These are phyloP conservation scores for Netelia melanura DNA, from an alignment of 2,888 invertebrate genomes.

Conservation along the genomic window DNA sequence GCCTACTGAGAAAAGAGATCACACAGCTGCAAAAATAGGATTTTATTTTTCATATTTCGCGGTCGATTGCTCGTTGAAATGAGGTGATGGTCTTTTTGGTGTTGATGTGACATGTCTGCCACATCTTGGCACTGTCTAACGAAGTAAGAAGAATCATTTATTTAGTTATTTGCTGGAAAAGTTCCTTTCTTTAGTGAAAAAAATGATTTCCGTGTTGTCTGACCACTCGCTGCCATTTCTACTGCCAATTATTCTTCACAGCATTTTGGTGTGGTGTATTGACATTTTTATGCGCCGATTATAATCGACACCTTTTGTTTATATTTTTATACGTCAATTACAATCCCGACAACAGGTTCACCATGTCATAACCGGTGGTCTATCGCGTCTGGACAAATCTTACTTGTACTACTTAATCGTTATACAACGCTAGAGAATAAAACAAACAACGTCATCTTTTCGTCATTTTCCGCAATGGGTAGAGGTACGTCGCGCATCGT, in stretches of 20 bases:
- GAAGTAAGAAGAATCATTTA: neutral
- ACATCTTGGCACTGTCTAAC: too few species aligned
- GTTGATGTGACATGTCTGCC: neutral
- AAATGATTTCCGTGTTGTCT: neutral
- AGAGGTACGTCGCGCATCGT: neutral
- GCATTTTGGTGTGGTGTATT: neutral
- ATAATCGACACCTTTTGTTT: neutral
- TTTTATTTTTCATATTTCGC: constrained; percentile 26
- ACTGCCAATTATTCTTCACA: neutral
- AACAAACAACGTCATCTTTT: neutral
- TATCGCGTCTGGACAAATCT: neutral
- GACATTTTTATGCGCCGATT: neutral
- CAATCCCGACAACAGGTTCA: neutral
- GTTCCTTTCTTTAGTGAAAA: neutral
- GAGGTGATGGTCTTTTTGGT: constrained; percentile 5
- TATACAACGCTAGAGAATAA: neutral
- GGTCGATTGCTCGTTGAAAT: constrained; percentile 1
- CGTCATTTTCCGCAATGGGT: neutral
- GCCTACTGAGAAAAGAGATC: constrained; percentile 14
- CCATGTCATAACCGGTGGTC: neutral
- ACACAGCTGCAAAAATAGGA: constrained; percentile 27
- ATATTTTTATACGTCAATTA: neutral
- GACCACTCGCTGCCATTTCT: constrained; percentile 1
- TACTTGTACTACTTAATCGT: constrained; percentile 4
- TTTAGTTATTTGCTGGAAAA: neutral